These are phyloP conservation scores for Enteromius treurensis DNA, from an alignment of 2,797 vertebrate genomes.

Conservation along the genomic window DNA sequence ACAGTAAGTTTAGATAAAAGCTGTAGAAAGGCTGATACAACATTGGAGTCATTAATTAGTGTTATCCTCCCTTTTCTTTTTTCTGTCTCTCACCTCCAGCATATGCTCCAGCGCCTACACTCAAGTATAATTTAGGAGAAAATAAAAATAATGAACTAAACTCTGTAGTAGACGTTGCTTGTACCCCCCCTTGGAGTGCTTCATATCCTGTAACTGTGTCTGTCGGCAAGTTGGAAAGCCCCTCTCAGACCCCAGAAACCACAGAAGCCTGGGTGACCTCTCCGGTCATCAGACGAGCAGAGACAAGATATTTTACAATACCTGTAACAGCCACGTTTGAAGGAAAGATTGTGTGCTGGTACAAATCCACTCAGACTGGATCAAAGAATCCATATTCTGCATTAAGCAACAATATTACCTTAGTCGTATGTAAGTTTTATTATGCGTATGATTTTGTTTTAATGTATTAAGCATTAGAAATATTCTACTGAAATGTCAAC, in stretches of 20 bases:
- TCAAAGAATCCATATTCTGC: constrained; percentile 36
- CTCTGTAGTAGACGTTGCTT: background rate
- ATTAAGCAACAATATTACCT: constrained; percentile 47
- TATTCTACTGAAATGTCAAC: background rate
- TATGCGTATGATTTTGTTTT: background rate
- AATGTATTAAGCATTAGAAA: background rate
- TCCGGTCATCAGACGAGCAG: accelerated
- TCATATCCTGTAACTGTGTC: constrained; percentile 9
- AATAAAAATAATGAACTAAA: constrained; percentile 31
- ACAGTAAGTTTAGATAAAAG: background rate
- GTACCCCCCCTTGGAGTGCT: background rate
- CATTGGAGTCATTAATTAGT: background rate
- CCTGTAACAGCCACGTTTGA: background rate
- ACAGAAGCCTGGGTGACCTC: background rate
- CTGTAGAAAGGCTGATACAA: background rate
- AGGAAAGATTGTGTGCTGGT: constrained; percentile 58
- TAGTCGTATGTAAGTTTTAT: constrained; percentile 51
- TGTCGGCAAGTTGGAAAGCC: constrained; percentile 11
- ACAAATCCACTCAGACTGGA: constrained; percentile 29
- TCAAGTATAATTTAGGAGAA: background rate
- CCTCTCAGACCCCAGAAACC: constrained; percentile 16
- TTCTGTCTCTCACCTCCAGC: constrained; percentile 32
- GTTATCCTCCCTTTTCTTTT: background rate
- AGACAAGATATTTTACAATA: background rate
- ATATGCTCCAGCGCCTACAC: constrained; percentile 26